Evolutionary conservation across 2,113 vertebrate species (phyloP).

Genomic region (Podilymbus podiceps): DNA sequence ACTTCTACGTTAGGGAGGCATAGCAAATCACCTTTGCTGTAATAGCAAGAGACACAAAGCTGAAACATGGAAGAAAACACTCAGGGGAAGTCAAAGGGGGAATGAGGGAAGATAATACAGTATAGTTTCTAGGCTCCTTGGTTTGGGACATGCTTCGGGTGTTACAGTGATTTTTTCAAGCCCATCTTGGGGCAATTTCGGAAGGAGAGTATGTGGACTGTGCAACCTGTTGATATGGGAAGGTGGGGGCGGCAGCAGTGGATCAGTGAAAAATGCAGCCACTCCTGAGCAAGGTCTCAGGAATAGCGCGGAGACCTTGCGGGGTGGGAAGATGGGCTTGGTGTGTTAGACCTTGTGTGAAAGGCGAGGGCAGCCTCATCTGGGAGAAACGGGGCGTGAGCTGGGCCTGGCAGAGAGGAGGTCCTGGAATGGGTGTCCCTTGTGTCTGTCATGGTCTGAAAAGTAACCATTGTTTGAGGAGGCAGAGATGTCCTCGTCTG

Average conservation of each 20-base stretch:
- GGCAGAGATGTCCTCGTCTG: background rate
- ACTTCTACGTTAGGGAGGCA: background rate
- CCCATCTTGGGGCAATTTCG: background rate
- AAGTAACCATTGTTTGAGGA: background rate
- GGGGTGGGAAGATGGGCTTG: fast-evolving
- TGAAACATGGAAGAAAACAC: background rate
- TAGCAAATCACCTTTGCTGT: background rate
- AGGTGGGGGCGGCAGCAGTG: background rate
- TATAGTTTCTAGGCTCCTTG: background rate
- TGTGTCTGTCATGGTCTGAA: background rate
- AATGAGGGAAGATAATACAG: background rate
- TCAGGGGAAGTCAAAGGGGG: background rate
- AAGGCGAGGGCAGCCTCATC: background rate
- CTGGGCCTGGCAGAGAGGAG: background rate
- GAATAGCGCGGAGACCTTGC: background rate
- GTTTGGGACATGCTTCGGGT: background rate
- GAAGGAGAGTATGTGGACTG: background rate
- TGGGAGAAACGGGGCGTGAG: background rate
- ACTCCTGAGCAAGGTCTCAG: background rate
- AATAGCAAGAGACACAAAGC: background rate
- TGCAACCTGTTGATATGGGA: background rate
- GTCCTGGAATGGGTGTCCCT: background rate
- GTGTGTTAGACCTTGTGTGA: background rate
- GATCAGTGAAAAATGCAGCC: background rate
- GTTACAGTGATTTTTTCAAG: background rate